phyloP scores from a whole-genome alignment of 1,140 invertebrate genomes.

The Hetaerina americana region DNA sequence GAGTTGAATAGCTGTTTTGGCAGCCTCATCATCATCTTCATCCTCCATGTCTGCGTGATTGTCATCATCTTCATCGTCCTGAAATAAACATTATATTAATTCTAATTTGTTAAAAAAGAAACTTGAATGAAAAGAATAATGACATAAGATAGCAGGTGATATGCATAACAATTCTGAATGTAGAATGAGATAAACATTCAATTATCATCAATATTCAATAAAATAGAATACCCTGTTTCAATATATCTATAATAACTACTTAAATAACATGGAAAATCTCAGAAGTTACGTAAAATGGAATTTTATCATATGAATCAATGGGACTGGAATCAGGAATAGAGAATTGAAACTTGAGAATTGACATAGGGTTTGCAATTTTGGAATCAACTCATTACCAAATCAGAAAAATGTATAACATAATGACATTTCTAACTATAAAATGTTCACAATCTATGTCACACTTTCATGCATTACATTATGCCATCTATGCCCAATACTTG shows the following conservation, averaged over 20 bases:
- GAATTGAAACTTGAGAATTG: neutral
- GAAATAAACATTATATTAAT: neutral
- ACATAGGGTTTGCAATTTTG: neutral
- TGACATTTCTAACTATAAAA: neutral
- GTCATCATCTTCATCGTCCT: neutral
- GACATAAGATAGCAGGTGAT: no score
- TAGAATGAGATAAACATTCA: no score
- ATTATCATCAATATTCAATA: no score
- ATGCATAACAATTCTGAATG: no score
- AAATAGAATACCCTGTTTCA: no score
- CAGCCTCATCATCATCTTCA: slow-evolving; percentile 10
- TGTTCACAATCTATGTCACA: neutral
- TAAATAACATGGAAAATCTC: no score
- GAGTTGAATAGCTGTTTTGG: slow-evolving; percentile 13
- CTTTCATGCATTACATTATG: neutral
- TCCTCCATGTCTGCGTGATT: slow-evolving; percentile 1
- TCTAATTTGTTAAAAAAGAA: slow-evolving; percentile 5
- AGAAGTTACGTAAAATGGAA: no score
- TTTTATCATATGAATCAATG: no score
- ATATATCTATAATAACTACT: no score
- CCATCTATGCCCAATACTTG: no score
- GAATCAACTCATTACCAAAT: neutral
- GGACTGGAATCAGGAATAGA: neutral
- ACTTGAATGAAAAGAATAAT: neutral
- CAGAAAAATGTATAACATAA: neutral